phyloP scores from a whole-genome alignment of 2,113 vertebrate genomes.

The Dasyornis broadbenti region DNA sequence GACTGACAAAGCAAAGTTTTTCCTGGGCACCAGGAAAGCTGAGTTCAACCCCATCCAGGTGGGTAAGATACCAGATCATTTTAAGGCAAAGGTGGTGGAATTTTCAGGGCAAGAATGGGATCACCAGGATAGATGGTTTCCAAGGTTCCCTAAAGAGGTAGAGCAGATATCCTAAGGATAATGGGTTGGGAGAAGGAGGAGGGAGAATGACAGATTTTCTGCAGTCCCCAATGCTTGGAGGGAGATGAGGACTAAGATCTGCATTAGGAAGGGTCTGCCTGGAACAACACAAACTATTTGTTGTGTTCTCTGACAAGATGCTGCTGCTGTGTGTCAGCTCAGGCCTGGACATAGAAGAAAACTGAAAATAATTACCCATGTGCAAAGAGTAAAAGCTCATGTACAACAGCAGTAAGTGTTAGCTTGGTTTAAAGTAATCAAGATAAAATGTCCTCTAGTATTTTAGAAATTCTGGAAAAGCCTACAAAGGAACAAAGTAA shows the following conservation, averaged over 20 bases:
- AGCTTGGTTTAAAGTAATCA: not conserved
- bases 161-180: not conserved
- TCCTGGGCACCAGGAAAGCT: not conserved
- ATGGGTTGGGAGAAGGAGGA: not conserved
- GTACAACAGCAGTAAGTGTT: not conserved
- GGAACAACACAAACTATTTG: not conserved
- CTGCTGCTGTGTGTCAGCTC: not conserved
- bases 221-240: not conserved
- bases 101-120: not conserved
- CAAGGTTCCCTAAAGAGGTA: not conserved
- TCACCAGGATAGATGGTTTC: not conserved
- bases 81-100: not conserved
- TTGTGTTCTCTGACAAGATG: not conserved
- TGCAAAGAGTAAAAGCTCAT: not conserved
- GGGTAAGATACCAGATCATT: not conserved
- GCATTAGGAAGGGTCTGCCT: not conserved
- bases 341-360: not conserved
- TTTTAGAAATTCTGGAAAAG: not conserved
- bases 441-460: not conserved
- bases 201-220: not conserved
- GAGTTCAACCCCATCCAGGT: not conserved
- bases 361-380: not conserved
- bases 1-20: not conserved
- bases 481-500: not conserved
- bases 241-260: not conserved